Base-by-base conservation (phyloP, 2,797 vertebrate species). In the Numenius phaeopus region DNA sequence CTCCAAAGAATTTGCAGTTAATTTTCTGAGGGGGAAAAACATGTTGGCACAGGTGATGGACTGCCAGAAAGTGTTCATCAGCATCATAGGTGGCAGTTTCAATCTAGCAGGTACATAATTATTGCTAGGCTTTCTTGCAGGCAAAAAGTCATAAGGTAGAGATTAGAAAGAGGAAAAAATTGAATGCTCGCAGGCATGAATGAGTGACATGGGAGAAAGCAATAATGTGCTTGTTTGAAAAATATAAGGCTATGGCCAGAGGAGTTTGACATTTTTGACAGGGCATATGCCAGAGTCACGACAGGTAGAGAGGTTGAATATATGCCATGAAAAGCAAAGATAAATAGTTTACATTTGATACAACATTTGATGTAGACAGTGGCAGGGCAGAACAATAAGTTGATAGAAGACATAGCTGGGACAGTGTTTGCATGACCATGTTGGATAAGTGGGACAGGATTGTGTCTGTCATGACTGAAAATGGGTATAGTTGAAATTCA, bases 191-290 rank as follows among this genome's bases (percentile, higher is more conserved):
- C 32, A 73, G 79, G 59, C 59, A 40, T 55, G 61, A 58, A 67
- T 19, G 27, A 61, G 21, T 65, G 29, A 83, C 44, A 42, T 40
- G 34, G 27, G n/a, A 88, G 49, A 91, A 94, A 75, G 75, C 29
- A 87, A 42, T 91, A 64, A 85, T 75, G 55, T 83, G 40, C 40
- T 44, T 87, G 27, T 78, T 89, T 89, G 59, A 89, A 83, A 95
- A 88, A 80, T 71, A 32, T 7, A 61, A 89, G 57, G 7, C 79
- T 67, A 4, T 46, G 65, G 7, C 49, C n/a, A 67, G 75, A 87
- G 40, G 23, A 94, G 4, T 85, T 61, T 71, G 89, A 89, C 39
- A 27, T 78, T 94, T 94, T 85, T 95, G 91, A 91, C 72, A 92
- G 91, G 79, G 65, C 61, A 92, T 78, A 81, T 87, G 50, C 70